Conservation (phyloP, 2,113 vertebrate species). For the Channa argus region DNA sequence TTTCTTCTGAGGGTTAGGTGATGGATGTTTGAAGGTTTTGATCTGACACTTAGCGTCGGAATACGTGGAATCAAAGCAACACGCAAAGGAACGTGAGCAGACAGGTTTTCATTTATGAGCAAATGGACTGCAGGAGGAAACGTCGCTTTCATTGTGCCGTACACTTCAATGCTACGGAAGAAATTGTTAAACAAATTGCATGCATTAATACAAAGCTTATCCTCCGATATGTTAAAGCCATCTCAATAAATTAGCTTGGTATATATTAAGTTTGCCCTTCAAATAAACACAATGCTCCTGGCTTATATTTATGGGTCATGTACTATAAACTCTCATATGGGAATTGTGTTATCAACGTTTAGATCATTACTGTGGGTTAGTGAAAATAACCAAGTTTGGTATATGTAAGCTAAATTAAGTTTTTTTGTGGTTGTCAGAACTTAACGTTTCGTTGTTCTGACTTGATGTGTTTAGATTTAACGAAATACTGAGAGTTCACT, state of each 20-base stretch:
- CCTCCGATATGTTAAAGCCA: background rate
- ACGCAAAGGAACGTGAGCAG: slow-evolving; percentile 53
- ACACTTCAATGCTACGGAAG: slow-evolving; percentile 1
- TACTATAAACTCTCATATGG: background rate
- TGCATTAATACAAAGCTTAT: slow-evolving; percentile 17
- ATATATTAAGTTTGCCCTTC: background rate
- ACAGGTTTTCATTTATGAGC: slow-evolving; percentile 55
- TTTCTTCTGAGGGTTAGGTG: slow-evolving; percentile 64
- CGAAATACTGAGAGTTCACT: too few relatives aligned
- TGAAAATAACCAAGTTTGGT: too few relatives aligned
- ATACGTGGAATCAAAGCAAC: slow-evolving; percentile 70
- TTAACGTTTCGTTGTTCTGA: too few relatives aligned
- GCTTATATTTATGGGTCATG: background rate
- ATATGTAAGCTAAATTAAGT: too few relatives aligned
- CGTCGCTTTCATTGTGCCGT: slow-evolving; percentile 26
- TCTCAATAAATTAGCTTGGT: slow-evolving; percentile 12
- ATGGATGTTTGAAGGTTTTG: slow-evolving; percentile 71
- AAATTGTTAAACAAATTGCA: slow-evolving; percentile 27
- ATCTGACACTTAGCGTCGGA: slow-evolving; percentile 64
- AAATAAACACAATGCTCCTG: background rate
- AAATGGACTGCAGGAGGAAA: slow-evolving; percentile 32
- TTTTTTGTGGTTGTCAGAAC: too few relatives aligned
- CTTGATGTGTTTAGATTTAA: too few relatives aligned
- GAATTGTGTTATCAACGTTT: too few relatives aligned
- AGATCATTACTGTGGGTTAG: too few relatives aligned